phyloP scores from a whole-genome alignment of 2,113 vertebrate species.

The Calidris pugnax region DNA sequence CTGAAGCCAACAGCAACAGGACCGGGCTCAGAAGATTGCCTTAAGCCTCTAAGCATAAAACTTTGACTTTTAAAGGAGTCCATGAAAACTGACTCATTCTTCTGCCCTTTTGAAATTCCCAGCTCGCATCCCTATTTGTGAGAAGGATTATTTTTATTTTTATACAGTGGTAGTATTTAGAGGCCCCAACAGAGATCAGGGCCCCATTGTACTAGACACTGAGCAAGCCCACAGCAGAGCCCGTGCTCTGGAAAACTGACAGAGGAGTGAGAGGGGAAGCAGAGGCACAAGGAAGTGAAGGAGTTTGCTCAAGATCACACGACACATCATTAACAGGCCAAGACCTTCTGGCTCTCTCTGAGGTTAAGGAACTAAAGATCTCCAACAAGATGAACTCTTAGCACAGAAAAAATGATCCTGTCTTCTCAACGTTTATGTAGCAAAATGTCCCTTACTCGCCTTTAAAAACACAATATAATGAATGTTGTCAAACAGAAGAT shows the following conservation, averaged over 20 bases:
- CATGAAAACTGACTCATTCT: neutral
- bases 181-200: neutral
- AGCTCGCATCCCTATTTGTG: neutral
- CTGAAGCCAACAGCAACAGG: conserved; percentile 24
- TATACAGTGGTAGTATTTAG: neutral
- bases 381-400: neutral
- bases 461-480: neutral
- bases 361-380: neutral
- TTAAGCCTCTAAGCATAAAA: neutral
- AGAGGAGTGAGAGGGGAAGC: neutral
- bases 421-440: neutral
- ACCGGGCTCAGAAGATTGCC: neutral
- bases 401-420: neutral
- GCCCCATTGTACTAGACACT: neutral
- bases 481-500: neutral
- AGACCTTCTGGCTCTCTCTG: neutral
- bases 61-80: neutral
- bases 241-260: neutral
- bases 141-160: conserved; percentile 17
- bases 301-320: neutral
- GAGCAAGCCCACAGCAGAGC: neutral
- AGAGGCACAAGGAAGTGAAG: neutral
- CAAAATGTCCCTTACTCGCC: neutral
- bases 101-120: neutral
- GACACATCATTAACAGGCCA: neutral